A percentile compares a stretch with the other conserved stretches of the same genome.
phyloP scores from a whole-genome alignment of 2,797 vertebrate genomes.

The Cichlasoma orientale region DNA sequence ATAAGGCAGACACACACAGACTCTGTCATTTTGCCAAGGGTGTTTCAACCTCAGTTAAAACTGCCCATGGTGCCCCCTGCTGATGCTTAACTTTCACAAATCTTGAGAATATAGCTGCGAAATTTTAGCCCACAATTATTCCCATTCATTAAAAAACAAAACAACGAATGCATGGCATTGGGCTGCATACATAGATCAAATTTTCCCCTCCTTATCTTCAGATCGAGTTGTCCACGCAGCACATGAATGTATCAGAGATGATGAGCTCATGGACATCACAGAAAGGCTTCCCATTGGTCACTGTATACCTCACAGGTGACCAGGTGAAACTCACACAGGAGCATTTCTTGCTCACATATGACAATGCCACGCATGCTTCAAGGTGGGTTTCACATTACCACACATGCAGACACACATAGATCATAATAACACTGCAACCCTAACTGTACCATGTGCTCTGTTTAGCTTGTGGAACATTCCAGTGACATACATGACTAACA shows the following conservation, averaged over 20 bases:
- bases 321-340: slow-evolving; percentile 87
- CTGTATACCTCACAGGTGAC: slow-evolving; percentile 81
- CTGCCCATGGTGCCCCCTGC: not conserved
- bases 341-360: slow-evolving; percentile 82
- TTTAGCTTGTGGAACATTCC: slow-evolving; percentile 92
- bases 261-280: slow-evolving; percentile 94
- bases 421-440: slow-evolving; percentile 7
- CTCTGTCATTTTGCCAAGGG: not conserved
- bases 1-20: not conserved
- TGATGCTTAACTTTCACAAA: not conserved
- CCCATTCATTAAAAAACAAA: not conserved
- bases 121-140: not conserved
- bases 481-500: slow-evolving; percentile 87
- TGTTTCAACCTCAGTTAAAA: not conserved
- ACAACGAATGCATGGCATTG: not conserved
- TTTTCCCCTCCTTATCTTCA: slow-evolving; percentile 13
- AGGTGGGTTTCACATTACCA: slow-evolving; percentile 78
- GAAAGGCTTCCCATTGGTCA: slow-evolving; percentile 95
- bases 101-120: not conserved
- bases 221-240: slow-evolving; percentile 77
- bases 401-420: not conserved
- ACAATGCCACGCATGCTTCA: slow-evolving; percentile 69
- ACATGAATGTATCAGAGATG: slow-evolving; percentile 85
- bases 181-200: not conserved
- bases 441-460: slow-evolving; percentile 17